A percentile compares a stretch with the other conserved stretches of the same genome.
Conservation (phyloP, 2,113 vertebrate species). For the Epinephelus lanceolatus region DNA sequence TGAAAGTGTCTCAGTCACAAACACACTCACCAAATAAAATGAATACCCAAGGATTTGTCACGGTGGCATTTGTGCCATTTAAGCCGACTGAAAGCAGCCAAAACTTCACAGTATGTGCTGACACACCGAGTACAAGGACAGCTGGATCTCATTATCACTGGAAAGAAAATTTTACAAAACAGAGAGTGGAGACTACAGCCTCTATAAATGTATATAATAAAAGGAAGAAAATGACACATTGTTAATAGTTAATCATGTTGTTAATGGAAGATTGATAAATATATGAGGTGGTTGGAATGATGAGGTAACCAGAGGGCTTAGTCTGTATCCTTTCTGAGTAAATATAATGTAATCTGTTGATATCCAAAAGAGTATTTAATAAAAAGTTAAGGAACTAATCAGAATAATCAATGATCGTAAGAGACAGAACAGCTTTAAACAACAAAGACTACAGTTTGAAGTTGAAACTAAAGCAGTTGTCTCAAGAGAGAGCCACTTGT, state of each 20-base stretch:
- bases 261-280: conserved; percentile 35
- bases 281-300: conserved; percentile 8
- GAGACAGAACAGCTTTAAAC: neutral
- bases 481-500: neutral
- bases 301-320: conserved; percentile 5
- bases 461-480: neutral
- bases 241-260: conserved; percentile 16
- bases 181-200: conserved; percentile 7
- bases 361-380: neutral
- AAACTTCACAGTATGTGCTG: conserved; percentile 12
- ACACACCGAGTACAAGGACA: conserved; percentile 21
- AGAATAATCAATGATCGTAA: neutral
- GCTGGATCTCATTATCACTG: conserved; percentile 8
- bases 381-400: neutral
- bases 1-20: neutral
- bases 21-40: neutral
- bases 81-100: conserved; percentile 13
- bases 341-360: neutral
- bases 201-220: neutral
- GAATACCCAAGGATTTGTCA: conserved; percentile 6
- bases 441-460: neutral
- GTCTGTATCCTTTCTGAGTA: conserved; percentile 2
- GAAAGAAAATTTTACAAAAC: neutral
- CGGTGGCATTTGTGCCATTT: conserved; percentile 34
- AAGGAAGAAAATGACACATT: neutral